Conservation (phyloP, 1,140 invertebrate genomes). For the Drosophila bocqueti region DNA sequence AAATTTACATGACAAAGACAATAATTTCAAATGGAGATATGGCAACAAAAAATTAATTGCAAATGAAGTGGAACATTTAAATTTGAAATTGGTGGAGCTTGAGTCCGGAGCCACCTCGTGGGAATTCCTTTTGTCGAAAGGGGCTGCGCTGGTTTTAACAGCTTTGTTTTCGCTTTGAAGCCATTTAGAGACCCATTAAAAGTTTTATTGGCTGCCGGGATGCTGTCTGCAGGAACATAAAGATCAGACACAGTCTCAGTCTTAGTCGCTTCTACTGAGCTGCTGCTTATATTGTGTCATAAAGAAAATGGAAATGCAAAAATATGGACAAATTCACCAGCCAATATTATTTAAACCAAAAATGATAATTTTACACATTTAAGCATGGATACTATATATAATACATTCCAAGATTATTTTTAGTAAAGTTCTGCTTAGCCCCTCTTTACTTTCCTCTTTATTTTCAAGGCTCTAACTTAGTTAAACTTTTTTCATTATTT, state of each 20-base stretch:
- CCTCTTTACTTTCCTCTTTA: too few relatives aligned
- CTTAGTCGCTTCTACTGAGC: constrained; percentile 1
- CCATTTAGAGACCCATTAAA: constrained; percentile 64
- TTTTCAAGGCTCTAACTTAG: too few relatives aligned
- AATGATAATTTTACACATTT: background rate
- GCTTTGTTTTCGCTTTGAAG: constrained; percentile 38
- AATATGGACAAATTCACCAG: background rate
- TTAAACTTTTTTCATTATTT: too few relatives aligned
- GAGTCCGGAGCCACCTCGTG: constrained; percentile 10
- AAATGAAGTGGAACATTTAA: constrained; percentile 57
- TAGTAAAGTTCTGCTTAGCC: too few relatives aligned
- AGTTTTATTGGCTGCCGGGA: constrained; percentile 43
- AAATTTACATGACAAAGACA: constrained; percentile 64
- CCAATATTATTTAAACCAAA: background rate
- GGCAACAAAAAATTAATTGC: constrained; percentile 41
- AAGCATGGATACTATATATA: background rate
- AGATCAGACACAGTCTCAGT: constrained; percentile 44
- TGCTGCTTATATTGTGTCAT: background rate
- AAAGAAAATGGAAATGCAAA: background rate
- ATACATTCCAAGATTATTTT: background rate
- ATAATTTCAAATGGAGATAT: constrained; percentile 7
- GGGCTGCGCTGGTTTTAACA: constrained; percentile 22
- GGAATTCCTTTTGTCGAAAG: background rate
- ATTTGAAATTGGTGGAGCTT: constrained; percentile 54
- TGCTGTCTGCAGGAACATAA: constrained; percentile 5